Base-by-base conservation (phyloP, 2,888 invertebrate genomes). In the Bombyx huttoni region DNA sequence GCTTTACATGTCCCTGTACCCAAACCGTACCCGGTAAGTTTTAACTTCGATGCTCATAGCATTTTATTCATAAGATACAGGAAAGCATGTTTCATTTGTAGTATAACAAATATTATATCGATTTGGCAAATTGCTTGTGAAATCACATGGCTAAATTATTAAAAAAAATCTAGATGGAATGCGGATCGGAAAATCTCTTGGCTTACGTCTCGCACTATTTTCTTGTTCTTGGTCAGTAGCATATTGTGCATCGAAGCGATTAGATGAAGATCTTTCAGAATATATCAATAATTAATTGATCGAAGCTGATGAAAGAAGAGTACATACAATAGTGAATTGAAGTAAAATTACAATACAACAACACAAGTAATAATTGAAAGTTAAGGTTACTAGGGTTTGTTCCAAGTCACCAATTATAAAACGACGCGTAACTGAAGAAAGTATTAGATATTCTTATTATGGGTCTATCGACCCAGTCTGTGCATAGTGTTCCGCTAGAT, bases 201-300 rank as follows among this genome's bases (percentile, higher is more conserved):
- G 62, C 70, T 72, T 69, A 69, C 86, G 83, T 86, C 81, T 73
- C 79, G 87, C 84, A 85, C 86, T 83, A 84, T 87, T 87, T 86
- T 71, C 66, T 78, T 78, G 75, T 67, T 68, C 70, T 75, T 74
- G 70, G 72, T 57, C 70, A 73, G 78, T 78, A 76, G 79, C 77
- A 77, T 78, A 75, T 81, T 68, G 77, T 75, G 77, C 72, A 73
- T 68, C 70, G 73, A 68, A 68, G 71, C 50, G 40, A 13, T 49
- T 8, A 12, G 40, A 40, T 40, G 40, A 40, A 40, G 5, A 40
- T 40, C 8, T 40, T 40, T 40, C 12, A 40, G 40, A 40, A 40
- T 40, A 40, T 12, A 40, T 40, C 12, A 40, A 40, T 40, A 40
- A 10, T 40, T 40, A 40, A 40, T 40, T 40, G 8, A 10, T 10